These are phyloP conservation scores for Trisateles emortualis DNA, from an alignment of 2,888 invertebrate species.

Conservation along the genomic window DNA sequence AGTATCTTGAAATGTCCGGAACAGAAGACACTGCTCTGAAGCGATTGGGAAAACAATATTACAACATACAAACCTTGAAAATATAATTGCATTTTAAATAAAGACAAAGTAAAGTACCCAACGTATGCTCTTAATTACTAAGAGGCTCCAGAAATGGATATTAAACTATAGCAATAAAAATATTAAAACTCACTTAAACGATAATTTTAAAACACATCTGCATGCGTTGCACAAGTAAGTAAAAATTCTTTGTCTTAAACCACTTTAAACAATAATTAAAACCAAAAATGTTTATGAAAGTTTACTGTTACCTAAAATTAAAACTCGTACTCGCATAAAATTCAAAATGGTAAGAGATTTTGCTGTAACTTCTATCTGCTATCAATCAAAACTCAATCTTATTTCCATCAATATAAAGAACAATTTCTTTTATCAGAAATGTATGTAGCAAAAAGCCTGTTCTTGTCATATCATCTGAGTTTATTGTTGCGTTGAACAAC, in stretches of 20 bases:
- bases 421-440: not conserved
- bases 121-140: not conserved
- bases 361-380: not conserved
- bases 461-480: conserved; percentile 6
- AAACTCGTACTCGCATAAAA: conserved; percentile 1
- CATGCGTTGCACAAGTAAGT: not conserved
- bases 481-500: conserved; percentile 13
- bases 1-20: no score
- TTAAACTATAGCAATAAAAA: conserved; percentile 5
- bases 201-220: not conserved
- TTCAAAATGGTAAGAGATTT: not conserved
- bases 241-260: not conserved
- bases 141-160: not conserved
- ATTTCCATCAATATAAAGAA: not conserved
- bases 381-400: not conserved
- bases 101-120: not conserved
- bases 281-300: not conserved
- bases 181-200: not conserved
- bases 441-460: not conserved
- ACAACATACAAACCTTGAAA: no score
- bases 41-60: no score
- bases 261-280: not conserved
- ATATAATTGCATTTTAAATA: not conserved
- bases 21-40: no score
- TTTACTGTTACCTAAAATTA: not conserved